Percentiles rank a stretch among this genome's conserved stretches.
Conservation (phyloP, 1,140 invertebrate genomes). For the Drosophila tristis region DNA sequence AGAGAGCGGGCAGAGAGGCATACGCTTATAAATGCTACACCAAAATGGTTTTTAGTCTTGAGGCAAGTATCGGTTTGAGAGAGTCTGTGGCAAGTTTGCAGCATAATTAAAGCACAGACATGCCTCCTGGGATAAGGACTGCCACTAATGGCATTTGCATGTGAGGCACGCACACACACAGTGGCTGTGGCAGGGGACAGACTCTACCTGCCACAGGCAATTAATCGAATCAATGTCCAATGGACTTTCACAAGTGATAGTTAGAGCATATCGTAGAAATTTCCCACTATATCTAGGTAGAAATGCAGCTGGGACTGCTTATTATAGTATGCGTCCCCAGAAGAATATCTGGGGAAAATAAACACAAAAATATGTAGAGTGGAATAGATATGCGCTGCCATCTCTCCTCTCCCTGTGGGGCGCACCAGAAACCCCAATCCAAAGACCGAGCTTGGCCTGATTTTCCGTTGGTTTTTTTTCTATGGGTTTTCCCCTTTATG, state of each 20-base stretch:
- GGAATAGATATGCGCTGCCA: slow-evolving; percentile 22
- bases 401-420: slow-evolving; percentile 26
- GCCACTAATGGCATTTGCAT: slow-evolving; percentile 68
- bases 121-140: slow-evolving; percentile 39
- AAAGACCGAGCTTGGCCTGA: slow-evolving; percentile 48
- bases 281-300: slow-evolving; percentile 17
- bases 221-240: not conserved
- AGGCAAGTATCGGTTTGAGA: slow-evolving; percentile 24
- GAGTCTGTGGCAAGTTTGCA: slow-evolving; percentile 62
- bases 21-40: slow-evolving; percentile 64
- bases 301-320: slow-evolving; percentile 45
- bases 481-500: slow-evolving; percentile 4
- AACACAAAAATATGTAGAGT: slow-evolving; percentile 27
- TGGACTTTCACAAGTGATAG: slow-evolving; percentile 3
- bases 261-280: not conserved
- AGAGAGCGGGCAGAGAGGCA: slow-evolving; percentile 24
- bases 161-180: slow-evolving; percentile 57
- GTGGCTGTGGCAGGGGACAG: too few species aligned
- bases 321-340: slow-evolving; percentile 46
- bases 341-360: slow-evolving; percentile 33
- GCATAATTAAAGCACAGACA: slow-evolving; percentile 74
- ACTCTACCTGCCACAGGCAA: too few species aligned
- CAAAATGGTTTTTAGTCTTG: slow-evolving; percentile 22
- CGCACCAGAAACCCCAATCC: slow-evolving; percentile 49
- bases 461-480: slow-evolving; percentile 31